Base-by-base conservation (phyloP, 2,797 vertebrate genomes). In the Stomatorhinus walkeri region DNA sequence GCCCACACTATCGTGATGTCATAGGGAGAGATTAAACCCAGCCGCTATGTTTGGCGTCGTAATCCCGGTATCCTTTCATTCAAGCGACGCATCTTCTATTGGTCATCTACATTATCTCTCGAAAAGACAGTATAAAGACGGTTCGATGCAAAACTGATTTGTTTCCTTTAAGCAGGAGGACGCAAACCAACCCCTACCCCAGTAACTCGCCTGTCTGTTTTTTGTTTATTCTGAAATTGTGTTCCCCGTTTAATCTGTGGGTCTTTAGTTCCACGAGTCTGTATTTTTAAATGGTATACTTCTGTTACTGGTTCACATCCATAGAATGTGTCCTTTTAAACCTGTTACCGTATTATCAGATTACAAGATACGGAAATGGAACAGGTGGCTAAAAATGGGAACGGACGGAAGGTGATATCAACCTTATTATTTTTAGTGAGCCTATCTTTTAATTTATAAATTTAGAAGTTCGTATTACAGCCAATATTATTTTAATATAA, bases 11-110 rank as follows among this genome's bases (percentile, higher is more conserved):
- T 91, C 90, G 91, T 95, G 95, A 96, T 95, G 95, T 95, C 95
- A 96, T 91, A 22, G 90, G 92, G 92, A 96, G 40, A 9, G n/a
- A 40, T 96, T 95, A 95, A 93, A 94, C 91, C 51, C 86, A 88
- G 92, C 91, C 95, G 95, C 95, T 95, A 95, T 95, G 94, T 93
- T 94, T 93, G 93, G 92, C 93, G 94, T 91, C 91, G 91, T 89
- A 90, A 91, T 96, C 59, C 64, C 88, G 86, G 79, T 90, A 68
- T 83, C 56, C 89, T 76, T 85, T 89, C 83, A 89, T 86, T 52
- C 90, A 88, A 51, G 81, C 52, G 85, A 81, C 90, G 46, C 81
- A 24, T 24, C 22, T 12, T 51, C n/a, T 46, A 16, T 83, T 49
- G 43, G 79, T 83, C 36, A 83, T 43, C 43, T 8, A 46, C 79